phyloP scores from a whole-genome alignment of 2,888 invertebrate genomes.

The Ceraclea dissimilis region DNA sequence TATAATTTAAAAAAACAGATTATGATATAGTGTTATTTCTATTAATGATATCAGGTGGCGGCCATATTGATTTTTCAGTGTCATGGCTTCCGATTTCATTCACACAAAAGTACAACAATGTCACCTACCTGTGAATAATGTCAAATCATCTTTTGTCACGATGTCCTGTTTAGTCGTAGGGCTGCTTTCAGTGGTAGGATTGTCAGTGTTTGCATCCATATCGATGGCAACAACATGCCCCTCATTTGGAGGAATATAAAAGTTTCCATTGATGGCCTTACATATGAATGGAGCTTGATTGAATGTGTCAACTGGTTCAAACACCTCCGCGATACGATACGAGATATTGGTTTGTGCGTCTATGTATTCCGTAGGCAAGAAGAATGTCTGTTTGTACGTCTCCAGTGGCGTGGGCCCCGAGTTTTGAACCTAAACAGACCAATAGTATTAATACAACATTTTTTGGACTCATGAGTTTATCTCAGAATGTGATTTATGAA shows the following conservation, averaged over 20 bases:
- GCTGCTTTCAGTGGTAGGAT: background rate
- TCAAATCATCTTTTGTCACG: background rate
- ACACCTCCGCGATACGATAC: conserved; percentile 13
- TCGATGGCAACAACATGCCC: conserved; percentile 10
- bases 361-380: conserved; percentile 16
- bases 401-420: conserved; percentile 19
- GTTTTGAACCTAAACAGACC: conserved; percentile 24
- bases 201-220: conserved; percentile 4
- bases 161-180: too few species aligned
- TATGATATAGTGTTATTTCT: too few species aligned
- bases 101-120: too few species aligned
- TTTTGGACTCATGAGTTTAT: too few species aligned
- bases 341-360: conserved; percentile 12
- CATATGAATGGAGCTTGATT: conserved; percentile 14
- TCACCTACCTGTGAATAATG: background rate
- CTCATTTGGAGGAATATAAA: background rate
- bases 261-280: conserved; percentile 6
- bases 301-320: conserved; percentile 14
- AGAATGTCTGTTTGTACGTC: conserved; percentile 13
- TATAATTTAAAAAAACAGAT: too few species aligned
- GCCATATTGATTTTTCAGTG: too few species aligned
- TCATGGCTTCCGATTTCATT: too few species aligned
- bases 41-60: too few species aligned
- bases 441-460: too few species aligned
- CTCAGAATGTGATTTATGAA: too few species aligned